Evolutionary conservation across 2,113 vertebrate species (phyloP).

Genomic region (Spea bombifrons): DNA sequence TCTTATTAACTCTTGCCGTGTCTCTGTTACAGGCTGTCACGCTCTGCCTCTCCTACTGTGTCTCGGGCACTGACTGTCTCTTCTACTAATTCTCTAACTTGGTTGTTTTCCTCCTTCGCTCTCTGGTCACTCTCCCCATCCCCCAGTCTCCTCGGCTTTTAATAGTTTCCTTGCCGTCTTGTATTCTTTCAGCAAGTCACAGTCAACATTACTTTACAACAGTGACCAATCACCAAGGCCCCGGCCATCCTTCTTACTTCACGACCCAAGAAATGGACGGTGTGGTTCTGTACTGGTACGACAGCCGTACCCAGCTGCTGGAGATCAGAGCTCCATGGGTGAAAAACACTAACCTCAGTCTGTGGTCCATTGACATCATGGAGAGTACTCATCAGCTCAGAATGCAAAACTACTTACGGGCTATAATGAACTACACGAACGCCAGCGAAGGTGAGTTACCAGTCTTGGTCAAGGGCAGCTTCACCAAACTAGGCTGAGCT

Average conservation of each 20-base stretch:
- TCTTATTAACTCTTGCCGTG: too few relatives aligned
- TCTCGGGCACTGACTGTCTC: too few relatives aligned
- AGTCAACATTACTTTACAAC: slow-evolving; percentile 4
- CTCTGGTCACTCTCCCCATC: too few relatives aligned
- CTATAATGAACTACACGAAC: background rate
- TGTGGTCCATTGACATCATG: background rate
- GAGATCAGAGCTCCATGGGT: slow-evolving; percentile 8
- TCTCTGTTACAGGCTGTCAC: too few relatives aligned
- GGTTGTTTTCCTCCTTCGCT: too few relatives aligned
- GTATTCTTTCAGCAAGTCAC: background rate
- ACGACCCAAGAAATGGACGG: background rate
- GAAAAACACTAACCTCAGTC: background rate
- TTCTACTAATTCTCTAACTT: too few relatives aligned
- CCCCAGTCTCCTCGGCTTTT: too few relatives aligned
- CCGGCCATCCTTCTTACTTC: background rate
- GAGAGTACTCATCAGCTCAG: background rate
- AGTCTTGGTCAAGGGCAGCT: too few relatives aligned
- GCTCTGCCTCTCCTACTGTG: too few relatives aligned
- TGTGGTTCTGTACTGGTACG: background rate
- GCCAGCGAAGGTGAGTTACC: background rate
- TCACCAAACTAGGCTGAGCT: too few relatives aligned
- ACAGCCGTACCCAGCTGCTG: background rate
- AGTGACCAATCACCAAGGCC: background rate
- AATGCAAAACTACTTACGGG: background rate
- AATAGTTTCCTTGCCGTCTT: background rate